Percentiles rank a stretch among this genome's conserved stretches.
phyloP scores from a whole-genome alignment of 2,113 vertebrate genomes.

The Baryphthengus martii region DNA sequence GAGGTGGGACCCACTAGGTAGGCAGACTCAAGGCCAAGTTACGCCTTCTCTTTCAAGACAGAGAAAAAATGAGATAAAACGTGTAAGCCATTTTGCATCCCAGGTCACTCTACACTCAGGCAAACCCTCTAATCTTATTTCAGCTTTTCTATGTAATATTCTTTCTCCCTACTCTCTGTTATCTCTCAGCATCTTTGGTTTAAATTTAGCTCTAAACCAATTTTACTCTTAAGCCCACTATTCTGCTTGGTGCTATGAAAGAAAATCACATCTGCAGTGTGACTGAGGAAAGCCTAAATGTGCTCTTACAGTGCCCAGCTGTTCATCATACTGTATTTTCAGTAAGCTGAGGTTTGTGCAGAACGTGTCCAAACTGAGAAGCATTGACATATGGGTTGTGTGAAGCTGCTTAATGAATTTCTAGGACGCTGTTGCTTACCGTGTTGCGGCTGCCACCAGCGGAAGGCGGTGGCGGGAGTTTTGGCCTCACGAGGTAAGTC shows the following conservation, averaged over 20 bases:
- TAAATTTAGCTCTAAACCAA: not conserved
- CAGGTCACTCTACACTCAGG: not conserved
- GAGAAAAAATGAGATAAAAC: not conserved
- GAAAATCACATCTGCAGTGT: not conserved
- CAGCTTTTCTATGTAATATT: not conserved
- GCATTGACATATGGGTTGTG: not conserved
- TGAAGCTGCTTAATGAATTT: not conserved
- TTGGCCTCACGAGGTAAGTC: slow-evolving; percentile 90
- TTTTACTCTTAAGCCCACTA: not conserved
- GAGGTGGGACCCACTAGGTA: not conserved
- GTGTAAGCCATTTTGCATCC: not conserved
- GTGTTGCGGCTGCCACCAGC: slow-evolving; percentile 97
- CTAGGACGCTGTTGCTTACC: slow-evolving; percentile 65
- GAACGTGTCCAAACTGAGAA: not conserved
- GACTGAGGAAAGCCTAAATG: not conserved
- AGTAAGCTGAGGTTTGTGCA: not conserved
- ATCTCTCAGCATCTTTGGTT: not conserved
- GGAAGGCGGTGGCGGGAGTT: slow-evolving; percentile 87
- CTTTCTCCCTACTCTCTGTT: not conserved
- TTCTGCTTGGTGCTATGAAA: not conserved
- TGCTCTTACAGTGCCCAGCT: not conserved
- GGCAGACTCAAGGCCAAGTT: not conserved
- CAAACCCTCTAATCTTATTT: not conserved
- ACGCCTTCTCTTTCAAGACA: not conserved
- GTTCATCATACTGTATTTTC: not conserved